Evolutionary conservation across 1,140 invertebrate genomes (phyloP).

Genomic region (Papilio glaucus): DNA sequence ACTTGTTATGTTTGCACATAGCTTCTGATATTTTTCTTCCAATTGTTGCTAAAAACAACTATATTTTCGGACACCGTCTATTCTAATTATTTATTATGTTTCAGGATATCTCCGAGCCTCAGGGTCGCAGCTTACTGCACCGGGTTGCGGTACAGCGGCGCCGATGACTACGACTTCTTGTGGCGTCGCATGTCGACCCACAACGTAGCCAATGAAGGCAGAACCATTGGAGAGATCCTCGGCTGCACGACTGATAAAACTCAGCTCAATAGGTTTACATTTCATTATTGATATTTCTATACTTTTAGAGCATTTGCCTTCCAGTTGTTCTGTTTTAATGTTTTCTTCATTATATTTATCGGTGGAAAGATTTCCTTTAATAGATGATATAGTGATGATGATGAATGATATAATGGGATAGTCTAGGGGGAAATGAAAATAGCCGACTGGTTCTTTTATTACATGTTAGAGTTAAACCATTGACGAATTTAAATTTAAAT

Average conservation of each 20-base stretch:
- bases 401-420: too few species aligned
- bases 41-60: background rate
- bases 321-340: too few species aligned
- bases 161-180: conserved; percentile 80
- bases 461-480: too few species aligned
- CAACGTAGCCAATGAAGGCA: conserved; percentile 83
- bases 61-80: background rate
- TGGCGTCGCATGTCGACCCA: conserved; percentile 81
- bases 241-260: conserved; percentile 83
- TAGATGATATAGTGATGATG: too few species aligned
- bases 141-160: conserved; percentile 77
- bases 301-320: too few species aligned
- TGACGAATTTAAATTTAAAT: too few species aligned
- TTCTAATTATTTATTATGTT: conserved; percentile 32
- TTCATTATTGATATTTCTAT: too few species aligned
- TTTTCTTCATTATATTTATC: too few species aligned
- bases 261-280: too few species aligned
- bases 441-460: too few species aligned
- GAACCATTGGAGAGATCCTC: conserved; percentile 82
- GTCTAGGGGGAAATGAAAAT: too few species aligned
- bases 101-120: conserved; percentile 82
- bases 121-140: conserved; percentile 84
- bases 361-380: too few species aligned
- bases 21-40: background rate
- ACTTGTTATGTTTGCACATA: background rate